Conservation (phyloP, 2,113 vertebrate genomes). For the Pseudolaguvia tuberculata region DNA sequence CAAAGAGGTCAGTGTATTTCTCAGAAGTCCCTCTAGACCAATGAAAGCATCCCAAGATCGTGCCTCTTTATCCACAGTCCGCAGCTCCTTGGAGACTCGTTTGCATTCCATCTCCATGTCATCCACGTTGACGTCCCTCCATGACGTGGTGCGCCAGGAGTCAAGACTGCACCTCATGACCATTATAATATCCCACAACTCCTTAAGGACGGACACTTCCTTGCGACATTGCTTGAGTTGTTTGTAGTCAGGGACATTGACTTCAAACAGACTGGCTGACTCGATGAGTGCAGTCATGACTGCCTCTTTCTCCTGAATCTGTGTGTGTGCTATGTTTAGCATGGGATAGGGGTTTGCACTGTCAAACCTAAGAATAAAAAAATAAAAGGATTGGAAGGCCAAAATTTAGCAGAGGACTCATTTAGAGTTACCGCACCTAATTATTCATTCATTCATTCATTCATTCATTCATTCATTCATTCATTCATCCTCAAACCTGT, state of each 20-base stretch:
- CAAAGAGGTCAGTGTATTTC: constrained; percentile 80
- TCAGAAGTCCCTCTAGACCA: constrained; percentile 78
- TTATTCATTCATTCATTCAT: too few relatives aligned
- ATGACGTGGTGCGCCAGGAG: constrained; percentile 79
- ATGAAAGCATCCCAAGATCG: constrained; percentile 82
- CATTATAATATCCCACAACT: constrained; percentile 63
- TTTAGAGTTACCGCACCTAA: not conserved
- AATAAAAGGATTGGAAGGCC: not conserved
- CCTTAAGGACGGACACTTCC: constrained; percentile 72
- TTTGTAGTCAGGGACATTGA: constrained; percentile 80
- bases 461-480: too few relatives aligned
- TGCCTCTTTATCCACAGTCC: constrained; percentile 82
- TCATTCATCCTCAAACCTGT: too few relatives aligned
- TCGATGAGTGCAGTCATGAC: constrained; percentile 76
- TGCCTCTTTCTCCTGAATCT: constrained; percentile 80
- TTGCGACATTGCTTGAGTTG: constrained; percentile 85
- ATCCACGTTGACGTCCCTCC: constrained; percentile 84
- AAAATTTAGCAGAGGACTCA: not conserved
- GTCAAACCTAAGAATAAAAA: constrained; percentile 72
- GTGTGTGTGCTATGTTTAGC: constrained; percentile 73
- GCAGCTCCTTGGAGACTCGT: constrained; percentile 78
- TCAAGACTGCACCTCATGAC: constrained; percentile 69
- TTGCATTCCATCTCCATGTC: constrained; percentile 87
- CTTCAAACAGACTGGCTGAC: constrained; percentile 86
- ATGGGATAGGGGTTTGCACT: constrained; percentile 70